Percentiles rank a stretch among this genome's conserved stretches.
phyloP scores from a whole-genome alignment of 2,113 vertebrate genomes.

The Bagarius yarrelli region DNA sequence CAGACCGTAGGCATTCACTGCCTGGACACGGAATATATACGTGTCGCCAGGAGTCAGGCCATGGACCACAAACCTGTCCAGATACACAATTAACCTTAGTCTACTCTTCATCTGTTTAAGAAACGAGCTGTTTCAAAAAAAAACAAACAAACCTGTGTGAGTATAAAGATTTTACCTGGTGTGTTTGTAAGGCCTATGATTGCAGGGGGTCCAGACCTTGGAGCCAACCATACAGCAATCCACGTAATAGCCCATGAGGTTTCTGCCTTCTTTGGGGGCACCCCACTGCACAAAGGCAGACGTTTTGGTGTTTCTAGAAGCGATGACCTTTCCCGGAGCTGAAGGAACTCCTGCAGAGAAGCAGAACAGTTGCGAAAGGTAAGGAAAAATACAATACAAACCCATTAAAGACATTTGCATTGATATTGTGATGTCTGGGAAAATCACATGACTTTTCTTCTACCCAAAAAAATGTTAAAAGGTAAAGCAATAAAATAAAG shows the following conservation, averaged over 20 bases:
- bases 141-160: background rate
- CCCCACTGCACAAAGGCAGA: conserved; percentile 95
- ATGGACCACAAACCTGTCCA: conserved; percentile 88
- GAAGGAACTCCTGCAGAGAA: conserved; percentile 78
- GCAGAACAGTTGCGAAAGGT: background rate
- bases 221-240: conserved; percentile 82
- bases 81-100: background rate
- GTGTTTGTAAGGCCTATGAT: conserved; percentile 90
- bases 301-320: conserved; percentile 87
- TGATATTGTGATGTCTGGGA: background rate
- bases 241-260: conserved; percentile 91
- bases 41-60: conserved; percentile 84
- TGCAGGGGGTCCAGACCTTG: conserved; percentile 85
- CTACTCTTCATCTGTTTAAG: background rate
- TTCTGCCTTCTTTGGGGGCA: conserved; percentile 75
- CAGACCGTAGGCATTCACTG: conserved; percentile 83
- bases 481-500: background rate
- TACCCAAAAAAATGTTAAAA: background rate
- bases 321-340: conserved; percentile 80
- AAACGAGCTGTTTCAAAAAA: background rate
- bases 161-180: conserved; percentile 74
- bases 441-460: background rate
- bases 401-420: background rate
- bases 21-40: conserved; percentile 92
- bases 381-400: background rate